Evolutionary conservation across 2,797 vertebrate genomes (phyloP).

Genomic region (Sorex maritimensis): DNA sequence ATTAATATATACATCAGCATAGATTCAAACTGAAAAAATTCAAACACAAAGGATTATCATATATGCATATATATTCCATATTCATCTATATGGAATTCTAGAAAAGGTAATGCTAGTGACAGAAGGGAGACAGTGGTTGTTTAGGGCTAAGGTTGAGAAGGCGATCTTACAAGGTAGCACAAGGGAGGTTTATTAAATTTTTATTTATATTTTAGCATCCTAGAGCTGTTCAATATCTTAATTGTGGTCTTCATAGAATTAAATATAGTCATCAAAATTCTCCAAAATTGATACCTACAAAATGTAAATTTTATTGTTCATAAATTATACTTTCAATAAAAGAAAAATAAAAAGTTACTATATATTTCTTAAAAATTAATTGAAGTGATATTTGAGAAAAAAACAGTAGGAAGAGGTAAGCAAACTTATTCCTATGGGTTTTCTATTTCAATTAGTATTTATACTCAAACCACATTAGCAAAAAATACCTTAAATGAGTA

Average conservation of each 20-base stretch:
- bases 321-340: constrained; percentile 8
- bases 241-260: neutral
- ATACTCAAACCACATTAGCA: neutral
- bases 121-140: neutral
- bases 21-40: neutral
- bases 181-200: neutral
- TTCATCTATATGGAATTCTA: neutral
- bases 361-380: neutral
- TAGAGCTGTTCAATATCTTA: neutral
- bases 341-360: neutral
- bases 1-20: neutral
- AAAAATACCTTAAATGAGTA: constrained; percentile 19
- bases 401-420: neutral
- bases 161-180: too few species aligned
- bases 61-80: too few species aligned
- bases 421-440: neutral
- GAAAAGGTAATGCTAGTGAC: neutral
- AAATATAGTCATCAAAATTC: neutral
- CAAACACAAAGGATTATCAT: neutral
- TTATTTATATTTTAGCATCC: too few species aligned
- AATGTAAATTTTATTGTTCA: neutral
- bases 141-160: neutral
- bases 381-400: neutral
- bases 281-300: neutral
- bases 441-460: neutral